These are phyloP conservation scores for Chaetodon trifascialis DNA, from an alignment of 2,113 vertebrate species.

Conservation along the genomic window DNA sequence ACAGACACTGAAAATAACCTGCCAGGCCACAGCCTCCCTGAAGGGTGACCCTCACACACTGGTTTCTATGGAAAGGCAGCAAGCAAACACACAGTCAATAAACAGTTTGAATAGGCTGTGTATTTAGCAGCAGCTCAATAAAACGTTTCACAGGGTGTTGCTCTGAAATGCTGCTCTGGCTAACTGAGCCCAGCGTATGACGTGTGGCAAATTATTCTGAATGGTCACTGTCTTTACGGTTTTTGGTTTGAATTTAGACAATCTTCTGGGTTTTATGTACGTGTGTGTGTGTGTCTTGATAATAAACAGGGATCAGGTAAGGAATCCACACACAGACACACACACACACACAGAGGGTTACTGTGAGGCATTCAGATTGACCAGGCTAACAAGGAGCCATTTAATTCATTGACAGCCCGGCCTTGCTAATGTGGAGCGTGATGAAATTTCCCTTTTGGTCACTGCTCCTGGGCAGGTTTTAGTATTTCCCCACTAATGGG, in stretches of 20 bases:
- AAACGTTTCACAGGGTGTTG: constrained; percentile 38
- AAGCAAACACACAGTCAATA: constrained; percentile 62
- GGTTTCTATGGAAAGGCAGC: constrained; percentile 66
- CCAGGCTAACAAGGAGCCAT: constrained; percentile 53
- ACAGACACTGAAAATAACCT: constrained; percentile 77
- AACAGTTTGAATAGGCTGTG: constrained; percentile 43
- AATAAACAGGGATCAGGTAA: not conserved
- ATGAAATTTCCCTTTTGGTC: constrained; percentile 31
- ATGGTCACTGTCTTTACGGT: not conserved
- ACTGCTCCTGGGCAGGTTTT: constrained; percentile 30
- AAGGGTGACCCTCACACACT: constrained; percentile 71
- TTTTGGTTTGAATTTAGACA: not conserved
- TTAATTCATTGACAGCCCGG: constrained; percentile 39
- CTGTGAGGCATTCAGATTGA: constrained; percentile 40
- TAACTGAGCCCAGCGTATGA: constrained; percentile 42
- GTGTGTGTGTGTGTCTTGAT: not conserved
- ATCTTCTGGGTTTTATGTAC: not conserved
- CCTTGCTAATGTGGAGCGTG: constrained; percentile 36
- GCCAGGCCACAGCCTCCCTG: constrained; percentile 36
- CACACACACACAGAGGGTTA: not conserved
- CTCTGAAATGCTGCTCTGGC: constrained; percentile 33
- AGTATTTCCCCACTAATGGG: constrained; percentile 55
- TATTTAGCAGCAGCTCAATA: constrained; percentile 56
- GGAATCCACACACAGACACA: not conserved
- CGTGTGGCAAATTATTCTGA: not conserved